Conservation (phyloP, 2,888 invertebrate species). For the Limnephilus marmoratus region DNA sequence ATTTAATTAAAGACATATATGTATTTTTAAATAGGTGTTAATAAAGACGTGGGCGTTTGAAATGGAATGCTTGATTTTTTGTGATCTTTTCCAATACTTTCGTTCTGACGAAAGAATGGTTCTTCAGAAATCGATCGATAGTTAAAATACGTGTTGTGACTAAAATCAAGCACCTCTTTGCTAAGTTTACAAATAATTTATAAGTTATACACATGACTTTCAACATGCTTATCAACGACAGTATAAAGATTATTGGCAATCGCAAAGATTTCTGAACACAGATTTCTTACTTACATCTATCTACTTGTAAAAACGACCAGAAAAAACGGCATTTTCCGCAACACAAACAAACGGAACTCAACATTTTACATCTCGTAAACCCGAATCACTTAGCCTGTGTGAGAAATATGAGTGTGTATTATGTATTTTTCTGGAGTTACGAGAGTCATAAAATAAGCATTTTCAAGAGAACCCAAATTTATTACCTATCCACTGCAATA, state of each 20-base stretch:
- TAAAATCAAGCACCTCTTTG: not conserved
- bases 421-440: not conserved
- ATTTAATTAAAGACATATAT: no score
- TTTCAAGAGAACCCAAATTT: slow-evolving; percentile 14
- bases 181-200: no score
- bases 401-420: slow-evolving; percentile 18
- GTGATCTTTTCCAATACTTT: not conserved
- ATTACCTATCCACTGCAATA: slow-evolving; percentile 22
- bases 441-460: slow-evolving; percentile 7
- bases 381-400: slow-evolving; percentile 8
- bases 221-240: not conserved
- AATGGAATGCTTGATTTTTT: not conserved
- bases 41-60: no score
- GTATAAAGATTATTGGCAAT: not conserved
- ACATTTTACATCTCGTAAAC: slow-evolving; percentile 5
- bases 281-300: not conserved
- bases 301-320: not conserved
- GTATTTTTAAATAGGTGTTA: no score
- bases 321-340: slow-evolving; percentile 2
- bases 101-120: not conserved
- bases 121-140: no score
- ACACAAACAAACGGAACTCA: not conserved
- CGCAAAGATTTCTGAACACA: not conserved
- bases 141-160: not conserved
- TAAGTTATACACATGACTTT: not conserved